Evolutionary conservation across 2,888 invertebrate species (phyloP).

Genomic region (Chesias legatella): DNA sequence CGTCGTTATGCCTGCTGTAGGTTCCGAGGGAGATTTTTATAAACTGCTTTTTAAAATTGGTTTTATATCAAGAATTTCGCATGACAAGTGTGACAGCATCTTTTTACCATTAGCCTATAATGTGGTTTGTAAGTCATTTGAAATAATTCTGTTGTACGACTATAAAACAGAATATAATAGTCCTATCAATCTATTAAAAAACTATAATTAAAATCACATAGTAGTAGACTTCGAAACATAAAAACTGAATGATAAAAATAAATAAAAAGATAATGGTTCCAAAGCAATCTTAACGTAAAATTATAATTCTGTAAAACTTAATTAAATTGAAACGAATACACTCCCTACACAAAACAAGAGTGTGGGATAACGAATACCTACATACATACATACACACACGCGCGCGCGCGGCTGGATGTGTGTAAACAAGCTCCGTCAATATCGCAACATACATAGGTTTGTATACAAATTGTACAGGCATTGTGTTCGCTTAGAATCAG

Average conservation of each 20-base stretch:
- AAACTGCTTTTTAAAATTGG: slow-evolving; percentile 1
- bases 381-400: slow-evolving; percentile 6
- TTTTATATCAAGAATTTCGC: background rate
- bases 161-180: too few species aligned
- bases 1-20: slow-evolving; percentile 9
- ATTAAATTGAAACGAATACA: slow-evolving; percentile 47
- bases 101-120: too few species aligned
- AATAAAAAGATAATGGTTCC: slow-evolving; percentile 11
- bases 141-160: too few species aligned
- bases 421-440: slow-evolving; percentile 63
- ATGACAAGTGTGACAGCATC: too few species aligned
- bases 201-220: too few species aligned
- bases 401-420: slow-evolving; percentile 35
- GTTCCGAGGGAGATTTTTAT: slow-evolving; percentile 5
- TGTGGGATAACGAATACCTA: slow-evolving; percentile 45
- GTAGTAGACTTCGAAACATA: background rate
- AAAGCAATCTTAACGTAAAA: slow-evolving; percentile 27
- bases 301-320: slow-evolving; percentile 31
- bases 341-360: slow-evolving; percentile 50
- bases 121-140: too few species aligned
- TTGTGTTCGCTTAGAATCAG: slow-evolving; percentile 60
- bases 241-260: slow-evolving; percentile 1
- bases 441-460: slow-evolving; percentile 35
- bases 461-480: slow-evolving; percentile 47
- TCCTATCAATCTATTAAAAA: too few species aligned